Evolutionary conservation across 2,888 invertebrate genomes (phyloP), one percentile per base, ranked within the genome.

Genomic region (Baccha elongata): DNA sequence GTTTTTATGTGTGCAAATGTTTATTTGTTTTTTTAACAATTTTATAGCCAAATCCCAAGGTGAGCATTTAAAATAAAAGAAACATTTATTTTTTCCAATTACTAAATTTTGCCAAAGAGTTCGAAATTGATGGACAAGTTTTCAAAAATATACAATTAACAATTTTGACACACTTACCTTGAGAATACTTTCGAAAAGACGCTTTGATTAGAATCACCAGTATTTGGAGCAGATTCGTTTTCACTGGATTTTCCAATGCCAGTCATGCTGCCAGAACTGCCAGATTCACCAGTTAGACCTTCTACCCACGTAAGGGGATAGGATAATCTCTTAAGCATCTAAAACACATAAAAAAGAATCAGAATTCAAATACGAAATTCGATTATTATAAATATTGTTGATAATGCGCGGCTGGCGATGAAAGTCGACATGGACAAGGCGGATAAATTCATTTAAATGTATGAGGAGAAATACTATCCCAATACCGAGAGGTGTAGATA

Each of bases 281-380:
- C 94, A 74, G 86, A 81, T 85, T 96, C 96, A 72, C 96, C 95
- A 0, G 96, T 95, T 44, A 96, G 92, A 1, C 97, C 96, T 90
- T 97, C 97, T 92, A 97, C 96, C 97, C 97, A 97, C 1, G 97
- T 95, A 65, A 97, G 91, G 13, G 97, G 97, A 92, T 97, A 97
- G 0, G 97, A 97, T 79, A 98, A 93, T 87, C 97, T 93, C 91
- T 97, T 97, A 87, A 97, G 92, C 96, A 97, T 97, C 96, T 97
- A 88, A n/a, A 91, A 90, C 67, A 50, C 80, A 67, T 81, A 64
- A 48, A 15, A 76, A 15, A 40, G 0, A 13, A 13, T 55, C 21
- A 55, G 13, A 7, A 6, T 32, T 32, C 8, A 32, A 32, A 7
- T 32, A 32, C 4, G 8, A 32, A 32, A 32, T n/a, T n/a, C n/a